A percentile compares a stretch with the other conserved stretches of the same genome.
These are phyloP conservation scores for Holothuria leucospilota DNA, from an alignment of 53 echinoderm and acorn worm genomes.

Conservation along the genomic window DNA sequence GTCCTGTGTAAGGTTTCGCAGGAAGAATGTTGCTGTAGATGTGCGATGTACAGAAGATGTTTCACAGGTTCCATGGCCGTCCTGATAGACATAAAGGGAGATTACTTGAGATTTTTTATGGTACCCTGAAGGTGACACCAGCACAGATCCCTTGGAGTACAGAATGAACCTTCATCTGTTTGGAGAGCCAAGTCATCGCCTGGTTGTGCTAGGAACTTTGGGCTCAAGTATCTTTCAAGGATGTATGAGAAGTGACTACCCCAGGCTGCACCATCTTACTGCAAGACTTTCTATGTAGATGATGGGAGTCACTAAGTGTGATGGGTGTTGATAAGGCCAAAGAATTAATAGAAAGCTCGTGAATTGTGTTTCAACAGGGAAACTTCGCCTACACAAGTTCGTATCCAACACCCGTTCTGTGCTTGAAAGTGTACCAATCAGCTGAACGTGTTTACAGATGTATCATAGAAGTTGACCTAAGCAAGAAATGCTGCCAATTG, in stretches of 20 bases:
- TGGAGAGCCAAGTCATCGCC: slow-evolving; percentile 63
- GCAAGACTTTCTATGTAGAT: slow-evolving; percentile 78
- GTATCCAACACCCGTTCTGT: slow-evolving; percentile 64
- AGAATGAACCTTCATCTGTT: too few species aligned
- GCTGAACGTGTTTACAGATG: slow-evolving; percentile 45
- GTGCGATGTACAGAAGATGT: too few species aligned
- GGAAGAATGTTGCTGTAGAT: slow-evolving; percentile 50
- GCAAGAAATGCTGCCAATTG: too few species aligned
- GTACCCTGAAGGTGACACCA: too few species aligned
- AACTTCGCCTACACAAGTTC: slow-evolving; percentile 73
- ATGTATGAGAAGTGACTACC: slow-evolving; percentile 54
- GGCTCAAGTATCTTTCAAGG: slow-evolving; percentile 61
- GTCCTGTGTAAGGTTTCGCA: slow-evolving; percentile 60
- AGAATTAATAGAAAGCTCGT: slow-evolving; percentile 41
- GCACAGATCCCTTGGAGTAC: too few species aligned
- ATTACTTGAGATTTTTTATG: too few species aligned
- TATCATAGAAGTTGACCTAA: slow-evolving; percentile 25
- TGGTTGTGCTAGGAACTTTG: slow-evolving; percentile 72
- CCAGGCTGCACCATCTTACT: slow-evolving; percentile 53
- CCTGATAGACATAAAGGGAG: too few species aligned
- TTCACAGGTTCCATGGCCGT: too few species aligned
- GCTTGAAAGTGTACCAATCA: slow-evolving; percentile 48
- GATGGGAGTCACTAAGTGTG: too few species aligned
- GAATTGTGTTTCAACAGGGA: slow-evolving; percentile 43
- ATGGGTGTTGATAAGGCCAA: slow-evolving; percentile 37